Evolutionary conservation across 2,113 vertebrate species (phyloP).

Genomic region (Oceanodroma tethys): DNA sequence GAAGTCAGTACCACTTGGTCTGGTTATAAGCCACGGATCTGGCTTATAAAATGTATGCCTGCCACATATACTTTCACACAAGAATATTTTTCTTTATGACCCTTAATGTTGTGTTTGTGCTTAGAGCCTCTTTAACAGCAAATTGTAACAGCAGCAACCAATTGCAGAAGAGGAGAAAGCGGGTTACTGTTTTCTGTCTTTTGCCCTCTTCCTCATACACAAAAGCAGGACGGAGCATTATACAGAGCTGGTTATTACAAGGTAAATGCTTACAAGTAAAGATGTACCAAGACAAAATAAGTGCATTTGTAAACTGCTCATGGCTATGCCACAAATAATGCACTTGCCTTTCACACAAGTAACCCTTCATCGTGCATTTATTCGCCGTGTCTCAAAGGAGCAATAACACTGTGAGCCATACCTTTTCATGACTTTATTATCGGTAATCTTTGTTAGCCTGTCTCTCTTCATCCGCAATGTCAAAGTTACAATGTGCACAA

Average conservation of each 20-base stretch:
- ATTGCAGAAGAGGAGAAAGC: background rate
- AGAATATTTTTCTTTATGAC: background rate
- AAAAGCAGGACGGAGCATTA: background rate
- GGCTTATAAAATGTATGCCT: background rate
- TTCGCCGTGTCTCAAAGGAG: background rate
- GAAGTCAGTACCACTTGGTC: background rate
- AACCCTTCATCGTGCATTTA: constrained; percentile 46
- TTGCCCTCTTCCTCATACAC: background rate
- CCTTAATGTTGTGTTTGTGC: background rate
- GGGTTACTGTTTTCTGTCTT: background rate
- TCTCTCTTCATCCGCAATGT: constrained; percentile 45
- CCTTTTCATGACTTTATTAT: constrained; percentile 46
- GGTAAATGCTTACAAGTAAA: constrained; percentile 43
- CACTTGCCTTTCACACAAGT: constrained; percentile 64
- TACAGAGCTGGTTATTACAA: constrained; percentile 30
- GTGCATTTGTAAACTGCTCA: constrained; percentile 29
- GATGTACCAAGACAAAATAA: constrained; percentile 52
- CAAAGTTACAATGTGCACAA: constrained; percentile 36
- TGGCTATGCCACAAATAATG: constrained; percentile 42
- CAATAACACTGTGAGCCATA: constrained; percentile 40
- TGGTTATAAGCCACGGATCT: background rate
- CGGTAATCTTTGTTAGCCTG: constrained; percentile 48
- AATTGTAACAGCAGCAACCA: background rate
- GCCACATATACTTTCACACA: background rate
- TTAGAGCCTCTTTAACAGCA: background rate